A percentile compares a stretch with the other conserved stretches of the same genome.
Conservation (phyloP, 2,797 vertebrate genomes). For the Eleutherodactylus coqui region DNA sequence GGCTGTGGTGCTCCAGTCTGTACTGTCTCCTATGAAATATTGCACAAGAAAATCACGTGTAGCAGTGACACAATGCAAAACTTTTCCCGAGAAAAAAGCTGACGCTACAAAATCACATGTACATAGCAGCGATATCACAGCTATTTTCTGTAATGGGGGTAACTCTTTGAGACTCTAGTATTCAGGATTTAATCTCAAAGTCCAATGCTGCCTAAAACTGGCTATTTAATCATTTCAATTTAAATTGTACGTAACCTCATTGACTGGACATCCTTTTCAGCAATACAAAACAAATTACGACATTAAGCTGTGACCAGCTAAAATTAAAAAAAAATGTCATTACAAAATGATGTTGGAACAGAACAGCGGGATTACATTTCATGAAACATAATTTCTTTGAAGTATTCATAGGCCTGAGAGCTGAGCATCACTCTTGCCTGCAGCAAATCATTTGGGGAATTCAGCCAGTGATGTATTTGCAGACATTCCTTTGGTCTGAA, state of each 20-base stretch:
- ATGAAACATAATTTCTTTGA: conserved; percentile 34
- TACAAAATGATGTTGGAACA: conserved; percentile 26
- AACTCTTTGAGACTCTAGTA: not conserved
- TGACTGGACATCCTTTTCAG: not conserved
- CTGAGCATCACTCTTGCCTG: conserved; percentile 23
- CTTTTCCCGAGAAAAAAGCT: no score
- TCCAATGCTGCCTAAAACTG: not conserved
- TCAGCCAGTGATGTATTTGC: conserved; percentile 31
- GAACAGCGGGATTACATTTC: conserved; percentile 33
- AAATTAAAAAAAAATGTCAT: conserved; percentile 27
- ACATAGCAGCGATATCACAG: no score
- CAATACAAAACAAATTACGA: not conserved
- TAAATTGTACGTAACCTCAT: not conserved
- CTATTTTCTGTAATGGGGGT: not conserved
- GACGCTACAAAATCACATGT: no score
- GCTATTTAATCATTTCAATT: not conserved
- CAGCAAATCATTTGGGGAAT: conserved; percentile 40
- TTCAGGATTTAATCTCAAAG: not conserved
- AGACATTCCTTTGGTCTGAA: conserved; percentile 54
- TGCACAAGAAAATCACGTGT: no score
- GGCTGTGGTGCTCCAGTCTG: no score
- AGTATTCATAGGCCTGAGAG: conserved; percentile 25
- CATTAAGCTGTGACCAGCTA: conserved; percentile 13
- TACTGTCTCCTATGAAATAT: no score
- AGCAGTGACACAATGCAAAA: no score